A percentile compares a stretch with the other conserved stretches of the same genome.
Evolutionary conservation across 2,113 vertebrate species (phyloP).

Genomic region (Planiliza haematocheilus): DNA sequence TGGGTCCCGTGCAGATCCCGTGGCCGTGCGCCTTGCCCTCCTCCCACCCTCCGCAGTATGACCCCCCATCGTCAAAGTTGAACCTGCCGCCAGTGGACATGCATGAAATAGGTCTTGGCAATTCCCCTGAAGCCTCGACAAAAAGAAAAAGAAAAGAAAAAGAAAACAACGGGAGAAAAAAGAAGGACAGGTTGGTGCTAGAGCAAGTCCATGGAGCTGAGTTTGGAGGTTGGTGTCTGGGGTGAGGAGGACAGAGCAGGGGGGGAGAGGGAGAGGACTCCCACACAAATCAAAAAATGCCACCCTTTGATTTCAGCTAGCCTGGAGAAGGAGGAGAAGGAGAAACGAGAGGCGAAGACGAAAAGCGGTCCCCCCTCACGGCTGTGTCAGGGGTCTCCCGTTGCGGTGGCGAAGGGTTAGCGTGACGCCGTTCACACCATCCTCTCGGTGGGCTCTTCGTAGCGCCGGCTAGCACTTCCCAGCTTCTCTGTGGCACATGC

Average conservation of each 20-base stretch:
- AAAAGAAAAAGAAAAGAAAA: slow-evolving; percentile 76
- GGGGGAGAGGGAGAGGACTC: slow-evolving; percentile 58
- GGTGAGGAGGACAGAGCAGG: slow-evolving; percentile 50
- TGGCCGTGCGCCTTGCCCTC: slow-evolving; percentile 99
- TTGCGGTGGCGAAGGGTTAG: slow-evolving; percentile 25
- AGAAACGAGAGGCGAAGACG: neutral
- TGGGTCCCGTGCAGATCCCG: slow-evolving; percentile 98
- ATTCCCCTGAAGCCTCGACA: slow-evolving; percentile 79
- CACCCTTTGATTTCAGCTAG: slow-evolving; percentile 17
- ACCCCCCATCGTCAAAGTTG: slow-evolving; percentile 99
- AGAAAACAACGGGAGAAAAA: slow-evolving; percentile 63
- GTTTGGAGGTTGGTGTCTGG: slow-evolving; percentile 34
- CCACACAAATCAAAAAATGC: slow-evolving; percentile 37
- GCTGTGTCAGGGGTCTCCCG: slow-evolving; percentile 52
- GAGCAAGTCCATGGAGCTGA: slow-evolving; percentile 49
- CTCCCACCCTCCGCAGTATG: slow-evolving; percentile 99
- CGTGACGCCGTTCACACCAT: slow-evolving; percentile 69
- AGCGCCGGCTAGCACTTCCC: slow-evolving; percentile 56
- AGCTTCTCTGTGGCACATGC: slow-evolving; percentile 28
- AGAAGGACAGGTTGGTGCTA: slow-evolving; percentile 71
- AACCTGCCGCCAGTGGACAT: slow-evolving; percentile 94
- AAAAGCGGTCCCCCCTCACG: slow-evolving; percentile 30
- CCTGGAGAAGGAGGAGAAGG: neutral
- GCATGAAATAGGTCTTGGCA: slow-evolving; percentile 84
- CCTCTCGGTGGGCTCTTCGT: slow-evolving; percentile 35